phyloP scores from a whole-genome alignment of 2,113 vertebrate species.

The Lophotis ruficrista region DNA sequence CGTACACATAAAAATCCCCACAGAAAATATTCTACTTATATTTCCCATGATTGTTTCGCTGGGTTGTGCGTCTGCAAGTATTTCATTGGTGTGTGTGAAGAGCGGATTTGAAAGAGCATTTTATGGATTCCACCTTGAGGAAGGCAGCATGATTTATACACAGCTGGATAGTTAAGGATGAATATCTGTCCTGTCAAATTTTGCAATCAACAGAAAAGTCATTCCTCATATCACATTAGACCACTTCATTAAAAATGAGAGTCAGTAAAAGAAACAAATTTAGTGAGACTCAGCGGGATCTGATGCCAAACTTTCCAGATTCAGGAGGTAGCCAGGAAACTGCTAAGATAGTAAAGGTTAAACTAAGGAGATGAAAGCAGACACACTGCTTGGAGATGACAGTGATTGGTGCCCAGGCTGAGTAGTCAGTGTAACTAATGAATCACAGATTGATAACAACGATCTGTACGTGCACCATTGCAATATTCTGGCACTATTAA shows the following conservation, averaged over 20 bases:
- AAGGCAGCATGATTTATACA: slow-evolving; percentile 41
- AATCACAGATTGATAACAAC: not conserved
- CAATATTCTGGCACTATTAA: not conserved
- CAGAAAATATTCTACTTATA: not conserved
- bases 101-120: not conserved
- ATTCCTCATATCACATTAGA: not conserved
- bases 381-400: not conserved
- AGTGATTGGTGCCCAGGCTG: not conserved
- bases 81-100: not conserved
- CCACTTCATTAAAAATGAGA: slow-evolving; percentile 10
- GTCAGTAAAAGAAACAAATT: not conserved
- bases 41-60: not conserved
- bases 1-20: not conserved
- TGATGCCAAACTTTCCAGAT: not conserved
- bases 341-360: not conserved
- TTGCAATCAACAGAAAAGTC: slow-evolving; percentile 2
- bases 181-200: slow-evolving; percentile 8
- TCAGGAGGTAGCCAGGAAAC: slow-evolving; percentile 6
- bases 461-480: not conserved
- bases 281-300: not conserved
- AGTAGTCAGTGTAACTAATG: not conserved
- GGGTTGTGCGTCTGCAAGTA: not conserved
- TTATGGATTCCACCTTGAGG: slow-evolving; percentile 53
- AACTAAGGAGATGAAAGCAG: slow-evolving; percentile 13
- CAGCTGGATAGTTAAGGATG: not conserved